A percentile compares a stretch with the other conserved stretches of the same genome.
Conservation (phyloP, 2,888 invertebrate species). For the Schizaphis graminum region DNA sequence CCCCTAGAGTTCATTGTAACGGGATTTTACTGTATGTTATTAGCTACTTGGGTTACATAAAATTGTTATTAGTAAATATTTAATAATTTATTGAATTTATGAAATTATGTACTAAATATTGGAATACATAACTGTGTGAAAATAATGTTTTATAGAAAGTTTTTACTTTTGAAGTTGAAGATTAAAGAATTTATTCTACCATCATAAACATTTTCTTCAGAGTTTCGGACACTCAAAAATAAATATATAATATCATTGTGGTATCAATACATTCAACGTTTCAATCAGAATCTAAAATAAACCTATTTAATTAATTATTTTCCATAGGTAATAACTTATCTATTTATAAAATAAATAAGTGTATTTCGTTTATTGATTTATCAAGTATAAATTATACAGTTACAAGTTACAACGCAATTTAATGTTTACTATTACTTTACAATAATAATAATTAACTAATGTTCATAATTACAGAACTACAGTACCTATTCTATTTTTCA, state of each 20-base stretch:
- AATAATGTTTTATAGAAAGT: too few species aligned
- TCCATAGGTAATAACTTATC: not conserved
- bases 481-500: not conserved
- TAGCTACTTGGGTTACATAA: too few species aligned
- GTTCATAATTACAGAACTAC: not conserved
- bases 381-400: not conserved
- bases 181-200: too few species aligned
- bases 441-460: not conserved
- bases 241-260: not conserved
- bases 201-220: not conserved
- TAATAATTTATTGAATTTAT: too few species aligned
- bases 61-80: too few species aligned
- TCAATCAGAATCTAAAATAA: not conserved
- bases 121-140: too few species aligned
- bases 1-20: too few species aligned
- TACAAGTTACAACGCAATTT: not conserved
- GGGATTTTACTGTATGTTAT: too few species aligned
- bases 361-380: not conserved
- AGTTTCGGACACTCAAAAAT: not conserved
- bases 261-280: not conserved
- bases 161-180: too few species aligned
- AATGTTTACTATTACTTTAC: not conserved
- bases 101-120: too few species aligned
- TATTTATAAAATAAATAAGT: not conserved
- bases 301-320: not conserved